These are phyloP conservation scores for Melanostoma mellinum DNA, from an alignment of 2,888 invertebrate genomes.

Conservation along the genomic window DNA sequence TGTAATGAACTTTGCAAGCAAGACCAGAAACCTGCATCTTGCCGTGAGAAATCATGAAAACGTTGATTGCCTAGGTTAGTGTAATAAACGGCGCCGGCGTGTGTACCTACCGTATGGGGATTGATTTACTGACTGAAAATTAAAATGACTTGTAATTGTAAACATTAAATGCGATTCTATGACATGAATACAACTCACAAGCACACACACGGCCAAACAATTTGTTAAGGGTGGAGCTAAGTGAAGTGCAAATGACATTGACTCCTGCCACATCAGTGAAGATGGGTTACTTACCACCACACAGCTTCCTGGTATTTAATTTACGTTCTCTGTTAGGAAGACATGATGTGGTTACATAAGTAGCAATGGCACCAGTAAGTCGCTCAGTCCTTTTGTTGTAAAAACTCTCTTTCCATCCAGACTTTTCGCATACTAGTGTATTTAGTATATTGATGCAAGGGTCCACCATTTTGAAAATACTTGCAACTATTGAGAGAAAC, in stretches of 20 bases:
- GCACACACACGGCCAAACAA: not conserved
- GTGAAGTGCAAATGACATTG: slow-evolving; percentile 66
- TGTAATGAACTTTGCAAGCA: too few relatives aligned
- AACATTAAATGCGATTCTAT: slow-evolving; percentile 24
- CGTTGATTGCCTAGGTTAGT: not conserved
- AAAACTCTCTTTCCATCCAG: slow-evolving; percentile 27
- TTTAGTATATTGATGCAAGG: slow-evolving; percentile 24
- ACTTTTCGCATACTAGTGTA: slow-evolving; percentile 42
- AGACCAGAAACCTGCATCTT: too few relatives aligned
- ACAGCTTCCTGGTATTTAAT: slow-evolving; percentile 35
- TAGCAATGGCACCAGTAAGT: slow-evolving; percentile 61
- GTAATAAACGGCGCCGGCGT: slow-evolving; percentile 37
- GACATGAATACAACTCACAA: slow-evolving; percentile 32
- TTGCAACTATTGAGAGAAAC: slow-evolving; percentile 16
- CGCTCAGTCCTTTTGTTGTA: slow-evolving; percentile 36
- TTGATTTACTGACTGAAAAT: slow-evolving; percentile 82
- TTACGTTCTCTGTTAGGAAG: slow-evolving; percentile 26
- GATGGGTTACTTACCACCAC: slow-evolving; percentile 52
- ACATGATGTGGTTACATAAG: slow-evolving; percentile 69
- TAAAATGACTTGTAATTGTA: slow-evolving; percentile 79
- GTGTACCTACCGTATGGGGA: slow-evolving; percentile 80
- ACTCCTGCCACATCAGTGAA: slow-evolving; percentile 73
- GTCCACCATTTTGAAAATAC: slow-evolving; percentile 69
- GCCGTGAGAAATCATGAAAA: not conserved
- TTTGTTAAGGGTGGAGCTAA: slow-evolving; percentile 60